These are phyloP conservation scores for Caenorhabditis sp. DNA, from an alignment of 2,888 invertebrate genomes.

Conservation along the genomic window DNA sequence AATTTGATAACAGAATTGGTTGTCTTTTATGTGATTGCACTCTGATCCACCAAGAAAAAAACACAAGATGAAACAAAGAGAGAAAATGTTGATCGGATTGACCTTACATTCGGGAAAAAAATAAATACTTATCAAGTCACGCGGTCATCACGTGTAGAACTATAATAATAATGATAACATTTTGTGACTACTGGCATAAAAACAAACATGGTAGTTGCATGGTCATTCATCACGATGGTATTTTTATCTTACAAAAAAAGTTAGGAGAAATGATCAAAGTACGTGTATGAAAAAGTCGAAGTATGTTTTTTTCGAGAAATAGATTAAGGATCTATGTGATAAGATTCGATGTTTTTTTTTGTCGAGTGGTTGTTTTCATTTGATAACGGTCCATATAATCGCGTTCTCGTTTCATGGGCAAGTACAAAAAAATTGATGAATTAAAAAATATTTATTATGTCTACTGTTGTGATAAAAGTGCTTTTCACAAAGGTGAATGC, in stretches of 20 bases:
- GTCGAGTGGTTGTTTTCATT: too few relatives aligned
- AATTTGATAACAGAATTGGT: too few relatives aligned
- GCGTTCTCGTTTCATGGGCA: too few relatives aligned
- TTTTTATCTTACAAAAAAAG: slow-evolving; percentile 8
- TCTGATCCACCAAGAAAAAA: not conserved
- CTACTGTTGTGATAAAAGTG: too few relatives aligned
- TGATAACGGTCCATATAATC: too few relatives aligned
- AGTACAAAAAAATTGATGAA: too few relatives aligned
- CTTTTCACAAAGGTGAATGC: too few relatives aligned
- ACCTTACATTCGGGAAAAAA: not conserved
- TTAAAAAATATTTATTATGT: too few relatives aligned
- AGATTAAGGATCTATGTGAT: not conserved
- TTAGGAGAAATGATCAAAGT: slow-evolving; percentile 1
- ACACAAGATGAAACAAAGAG: slow-evolving; percentile 13
- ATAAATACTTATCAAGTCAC: slow-evolving; percentile 6
- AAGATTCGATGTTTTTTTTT: too few relatives aligned
- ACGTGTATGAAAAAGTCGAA: slow-evolving; percentile 14
- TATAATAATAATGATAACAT: slow-evolving; percentile 26
- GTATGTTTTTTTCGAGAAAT: not conserved
- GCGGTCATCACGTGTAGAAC: not conserved
- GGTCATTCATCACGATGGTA: slow-evolving; percentile 12
- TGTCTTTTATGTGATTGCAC: too few relatives aligned
- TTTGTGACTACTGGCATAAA: slow-evolving; percentile 5
- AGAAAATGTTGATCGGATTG: not conserved
- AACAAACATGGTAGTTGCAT: not conserved